Evolutionary conservation across 2,888 invertebrate genomes (phyloP), one percentile per base, ranked within the genome.

Genomic region (Sesamia inferens): DNA sequence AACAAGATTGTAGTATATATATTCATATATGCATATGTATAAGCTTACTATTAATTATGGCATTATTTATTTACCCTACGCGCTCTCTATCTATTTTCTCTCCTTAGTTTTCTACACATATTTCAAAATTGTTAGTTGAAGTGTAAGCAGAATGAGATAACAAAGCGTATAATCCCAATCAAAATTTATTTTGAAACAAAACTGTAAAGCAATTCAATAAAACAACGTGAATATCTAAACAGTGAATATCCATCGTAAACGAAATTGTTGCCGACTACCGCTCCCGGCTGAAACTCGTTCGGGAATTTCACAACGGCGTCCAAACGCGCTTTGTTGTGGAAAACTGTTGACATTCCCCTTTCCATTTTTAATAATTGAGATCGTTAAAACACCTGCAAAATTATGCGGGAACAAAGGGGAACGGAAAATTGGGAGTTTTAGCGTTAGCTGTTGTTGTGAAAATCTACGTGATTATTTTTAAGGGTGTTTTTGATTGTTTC

Each of bases 291-390:
- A 54, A 67, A 51, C 61, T 72, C 13, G 39, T 57, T 73, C 16
- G 57, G 42, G 54, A 58, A 22, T 64, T 67, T 74, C 6, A 67
- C 54, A 64, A 74, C 24, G 63, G 24, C 44, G 22, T n/a, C 22
- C 10, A 39, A 51, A 16, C n/a, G 6, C n/a, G 51, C 57, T 11
- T 31, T 65, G 48, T 58, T 74, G 55, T 61, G 48, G 44, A n/a
- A 65, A 58, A 68, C 61, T 58, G 47, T 71, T 64, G 6, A 22
- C 42, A 58, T 22, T 64, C 42, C 44, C 55, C 51, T 22, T 74
- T 55, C 22, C 13, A 31, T 58, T 54, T 66, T 77, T 66, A 62
- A 57, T 70, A 44, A 71, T 39, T 65, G 65, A 73, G 57, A 58
- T 58, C 55, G 55, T 66, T 58, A 61, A 42, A 64, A 70, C 78